phyloP scores from a whole-genome alignment of 2,797 vertebrate species.

The Clarias pachynema region DNA sequence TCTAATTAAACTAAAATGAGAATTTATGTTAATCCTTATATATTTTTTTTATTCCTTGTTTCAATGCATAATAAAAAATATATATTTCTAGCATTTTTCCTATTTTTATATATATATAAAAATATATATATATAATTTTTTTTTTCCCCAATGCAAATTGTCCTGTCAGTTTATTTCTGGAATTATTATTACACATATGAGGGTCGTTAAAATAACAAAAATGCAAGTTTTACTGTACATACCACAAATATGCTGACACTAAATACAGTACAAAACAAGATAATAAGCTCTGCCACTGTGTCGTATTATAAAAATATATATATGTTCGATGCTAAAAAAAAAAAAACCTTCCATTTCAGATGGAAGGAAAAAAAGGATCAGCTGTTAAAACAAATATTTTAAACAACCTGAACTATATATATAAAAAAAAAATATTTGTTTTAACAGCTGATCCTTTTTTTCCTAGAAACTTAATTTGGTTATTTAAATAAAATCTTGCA shows the following conservation, averaged over 20 bases:
- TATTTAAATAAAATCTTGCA: slow-evolving; percentile 4
- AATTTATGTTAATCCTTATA: neutral
- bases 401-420: no score
- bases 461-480: neutral
- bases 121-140: no score
- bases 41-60: neutral
- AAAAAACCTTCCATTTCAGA: neutral
- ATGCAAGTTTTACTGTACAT: no score
- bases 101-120: no score
- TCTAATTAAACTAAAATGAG: neutral
- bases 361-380: no score
- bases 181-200: neutral
- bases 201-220: neutral
- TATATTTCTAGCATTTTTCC: no score
- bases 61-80: neutral
- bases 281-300: neutral
- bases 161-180: neutral
- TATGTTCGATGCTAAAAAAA: neutral
- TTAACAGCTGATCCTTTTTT: neutral
- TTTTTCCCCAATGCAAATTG: neutral
- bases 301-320: neutral
- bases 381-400: no score
- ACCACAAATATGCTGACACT: neutral
- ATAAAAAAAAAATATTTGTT: neutral
- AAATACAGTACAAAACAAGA: neutral